phyloP scores from a whole-genome alignment of 2,888 invertebrate genomes.

The Harmothoe impar region DNA sequence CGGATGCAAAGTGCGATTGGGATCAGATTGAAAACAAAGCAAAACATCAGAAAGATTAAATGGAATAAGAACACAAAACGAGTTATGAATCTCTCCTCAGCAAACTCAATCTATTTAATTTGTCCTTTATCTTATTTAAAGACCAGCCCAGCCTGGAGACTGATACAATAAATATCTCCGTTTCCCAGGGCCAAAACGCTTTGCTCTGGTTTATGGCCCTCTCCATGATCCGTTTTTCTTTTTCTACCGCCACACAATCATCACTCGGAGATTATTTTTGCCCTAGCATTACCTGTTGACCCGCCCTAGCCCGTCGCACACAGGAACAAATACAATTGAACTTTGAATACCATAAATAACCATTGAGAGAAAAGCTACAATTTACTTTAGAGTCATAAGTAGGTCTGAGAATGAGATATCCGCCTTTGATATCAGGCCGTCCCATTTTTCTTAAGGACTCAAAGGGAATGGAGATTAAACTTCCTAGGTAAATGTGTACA shows the following conservation, averaged over 20 bases:
- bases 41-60: background rate
- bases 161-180: slow-evolving; percentile 39
- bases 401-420: slow-evolving; percentile 8
- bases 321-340: slow-evolving; percentile 54
- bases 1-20: background rate
- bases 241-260: background rate
- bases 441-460: background rate
- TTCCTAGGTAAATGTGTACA: background rate
- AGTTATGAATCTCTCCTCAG: background rate
- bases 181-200: background rate
- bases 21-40: no score
- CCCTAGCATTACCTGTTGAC: background rate
- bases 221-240: background rate
- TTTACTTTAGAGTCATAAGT: slow-evolving; percentile 35
- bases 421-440: slow-evolving; percentile 22
- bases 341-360: slow-evolving; percentile 52
- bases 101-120: slow-evolving; percentile 18
- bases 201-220: background rate
- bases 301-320: background rate
- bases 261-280: slow-evolving; percentile 1
- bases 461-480: slow-evolving; percentile 26
- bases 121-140: slow-evolving; percentile 36
- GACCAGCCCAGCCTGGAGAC: background rate
- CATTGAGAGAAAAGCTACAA: slow-evolving; percentile 8
- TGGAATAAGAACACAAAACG: background rate